Evolutionary conservation across 2,113 vertebrate genomes (phyloP).

Genomic region (Ardeotis arabs): DNA sequence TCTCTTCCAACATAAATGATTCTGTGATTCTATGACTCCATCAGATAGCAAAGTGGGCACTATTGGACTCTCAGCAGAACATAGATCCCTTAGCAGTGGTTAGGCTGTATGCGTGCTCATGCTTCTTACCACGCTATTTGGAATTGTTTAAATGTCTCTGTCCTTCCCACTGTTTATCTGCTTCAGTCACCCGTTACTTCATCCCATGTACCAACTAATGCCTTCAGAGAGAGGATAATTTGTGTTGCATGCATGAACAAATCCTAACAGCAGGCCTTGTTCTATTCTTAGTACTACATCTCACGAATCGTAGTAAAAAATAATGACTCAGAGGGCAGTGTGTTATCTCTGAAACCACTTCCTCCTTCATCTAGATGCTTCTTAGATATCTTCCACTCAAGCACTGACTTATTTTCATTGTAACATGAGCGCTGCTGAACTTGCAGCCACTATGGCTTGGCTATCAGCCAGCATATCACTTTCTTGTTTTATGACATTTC

Average conservation of each 20-base stretch:
- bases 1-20: not conserved
- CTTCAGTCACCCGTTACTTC: constrained; percentile 30
- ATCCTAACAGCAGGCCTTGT: not conserved
- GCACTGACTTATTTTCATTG: not conserved
- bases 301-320: not conserved
- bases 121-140: constrained; percentile 34
- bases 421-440: not conserved
- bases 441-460: not conserved
- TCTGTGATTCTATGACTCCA: not conserved
- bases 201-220: not conserved
- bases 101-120: not conserved
- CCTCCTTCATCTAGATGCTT: not conserved
- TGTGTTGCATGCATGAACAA: not conserved
- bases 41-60: not conserved
- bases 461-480: not conserved
- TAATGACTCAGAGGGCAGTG: not conserved
- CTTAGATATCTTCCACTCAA: not conserved
- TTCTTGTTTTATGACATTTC: not conserved
- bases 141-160: constrained; percentile 28
- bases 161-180: constrained; percentile 5
- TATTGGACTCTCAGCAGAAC: not conserved
- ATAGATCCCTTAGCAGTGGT: not conserved
- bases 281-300: not conserved
- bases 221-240: not conserved
- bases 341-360: constrained; percentile 27